phyloP scores from a whole-genome alignment of 2,113 vertebrate genomes.

The Columba janthina region DNA sequence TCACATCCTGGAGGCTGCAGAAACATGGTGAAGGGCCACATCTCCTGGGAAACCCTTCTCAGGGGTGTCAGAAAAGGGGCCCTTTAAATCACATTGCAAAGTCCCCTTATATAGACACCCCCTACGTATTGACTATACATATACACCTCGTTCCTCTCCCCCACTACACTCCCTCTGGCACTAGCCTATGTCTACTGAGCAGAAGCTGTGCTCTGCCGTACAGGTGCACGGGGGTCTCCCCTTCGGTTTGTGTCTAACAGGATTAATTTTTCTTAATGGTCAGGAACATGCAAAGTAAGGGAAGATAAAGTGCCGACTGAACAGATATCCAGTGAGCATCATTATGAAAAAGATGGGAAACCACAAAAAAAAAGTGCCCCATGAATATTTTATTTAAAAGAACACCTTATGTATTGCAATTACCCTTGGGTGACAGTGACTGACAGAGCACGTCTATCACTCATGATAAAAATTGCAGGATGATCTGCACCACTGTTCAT shows the following conservation, averaged over 20 bases:
- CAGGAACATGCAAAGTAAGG: not conserved
- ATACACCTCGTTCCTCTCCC: not conserved
- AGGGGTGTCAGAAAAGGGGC: not conserved
- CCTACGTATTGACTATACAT: not conserved
- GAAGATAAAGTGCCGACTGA: not conserved
- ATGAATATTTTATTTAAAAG: conserved; percentile 18
- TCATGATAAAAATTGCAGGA: conserved; percentile 17
- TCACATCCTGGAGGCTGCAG: not conserved
- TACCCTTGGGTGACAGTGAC: not conserved
- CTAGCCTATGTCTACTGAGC: not conserved
- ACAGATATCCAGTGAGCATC: not conserved
- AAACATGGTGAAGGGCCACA: fast-evolving
- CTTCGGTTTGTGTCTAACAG: not conserved
- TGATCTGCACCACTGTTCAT: conserved; percentile 34
- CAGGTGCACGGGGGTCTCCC: fast-evolving
- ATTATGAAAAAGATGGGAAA: not conserved
- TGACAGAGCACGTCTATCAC: not conserved
- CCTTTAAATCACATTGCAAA: not conserved
- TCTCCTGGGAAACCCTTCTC: not conserved
- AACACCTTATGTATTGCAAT: not conserved
- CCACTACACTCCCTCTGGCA: not conserved
- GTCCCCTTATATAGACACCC: not conserved
- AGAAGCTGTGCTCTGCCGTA: not conserved
- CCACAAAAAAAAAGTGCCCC: not conserved
- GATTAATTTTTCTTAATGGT: conserved; percentile 1